Conservation (phyloP, 2,113 vertebrate species). For the Macrotus californicus region DNA sequence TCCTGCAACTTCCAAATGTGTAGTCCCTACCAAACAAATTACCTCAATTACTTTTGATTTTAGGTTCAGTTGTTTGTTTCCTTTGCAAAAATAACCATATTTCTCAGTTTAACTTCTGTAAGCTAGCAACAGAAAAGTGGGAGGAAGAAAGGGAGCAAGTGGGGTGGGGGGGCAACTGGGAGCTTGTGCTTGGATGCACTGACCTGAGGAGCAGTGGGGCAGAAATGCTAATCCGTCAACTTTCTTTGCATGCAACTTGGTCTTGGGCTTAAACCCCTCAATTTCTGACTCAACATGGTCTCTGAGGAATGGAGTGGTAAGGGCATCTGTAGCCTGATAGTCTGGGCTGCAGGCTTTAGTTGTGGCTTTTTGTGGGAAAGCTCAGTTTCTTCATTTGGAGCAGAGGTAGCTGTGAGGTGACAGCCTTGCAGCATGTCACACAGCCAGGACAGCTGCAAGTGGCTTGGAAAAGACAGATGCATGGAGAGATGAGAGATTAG, state of each 20-base stretch:
- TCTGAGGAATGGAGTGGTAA: neutral
- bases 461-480: neutral
- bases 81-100: neutral
- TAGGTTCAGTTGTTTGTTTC: neutral
- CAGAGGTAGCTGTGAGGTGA: neutral
- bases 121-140: neutral
- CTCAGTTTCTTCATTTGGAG: neutral
- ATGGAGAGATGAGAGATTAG: neutral
- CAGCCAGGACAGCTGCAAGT: neutral
- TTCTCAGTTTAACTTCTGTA: neutral
- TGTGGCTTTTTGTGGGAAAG: neutral
- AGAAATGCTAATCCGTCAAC: no score
- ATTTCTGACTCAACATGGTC: neutral
- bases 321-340: neutral
- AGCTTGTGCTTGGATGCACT: neutral
- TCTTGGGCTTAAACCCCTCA: neutral
- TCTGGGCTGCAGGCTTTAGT: neutral
- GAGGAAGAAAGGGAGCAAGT: neutral
- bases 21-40: neutral
- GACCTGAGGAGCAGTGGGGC: neutral
- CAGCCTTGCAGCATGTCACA: neutral
- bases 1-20: neutral
- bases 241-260: neutral
- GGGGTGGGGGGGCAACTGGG: neutral
- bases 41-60: neutral